phyloP scores from a whole-genome alignment of 2,113 vertebrate genomes.

The Oncorhynchus nerka region DNA sequence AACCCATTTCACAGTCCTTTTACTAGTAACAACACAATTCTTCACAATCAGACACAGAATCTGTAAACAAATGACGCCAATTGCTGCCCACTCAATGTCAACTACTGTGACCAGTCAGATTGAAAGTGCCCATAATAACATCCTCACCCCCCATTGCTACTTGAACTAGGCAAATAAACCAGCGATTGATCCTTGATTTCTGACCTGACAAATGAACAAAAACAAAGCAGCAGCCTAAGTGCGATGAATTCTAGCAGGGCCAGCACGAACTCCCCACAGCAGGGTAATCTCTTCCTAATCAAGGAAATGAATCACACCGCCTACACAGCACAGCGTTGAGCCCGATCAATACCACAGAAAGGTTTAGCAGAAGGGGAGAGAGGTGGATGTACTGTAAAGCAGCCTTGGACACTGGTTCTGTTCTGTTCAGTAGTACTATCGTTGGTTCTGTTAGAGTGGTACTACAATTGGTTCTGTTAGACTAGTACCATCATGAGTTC shows the following conservation, averaged over 20 bases:
- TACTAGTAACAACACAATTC: no score
- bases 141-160: conserved; percentile 29
- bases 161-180: conserved; percentile 50
- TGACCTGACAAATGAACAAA: conserved; percentile 54
- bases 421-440: no score
- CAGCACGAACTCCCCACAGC: not conserved
- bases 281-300: conserved; percentile 60
- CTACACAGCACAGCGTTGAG: conserved; percentile 41
- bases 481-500: no score
- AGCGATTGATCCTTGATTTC: conserved; percentile 46
- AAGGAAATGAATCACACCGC: conserved; percentile 60
- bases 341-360: conserved; percentile 45
- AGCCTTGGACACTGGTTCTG: not conserved
- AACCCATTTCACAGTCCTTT: no score
- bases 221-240: conserved; percentile 36
- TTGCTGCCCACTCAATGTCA: conserved; percentile 14
- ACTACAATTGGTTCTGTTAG: no score
- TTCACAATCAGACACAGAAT: not conserved
- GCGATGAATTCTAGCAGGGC: conserved; percentile 37
- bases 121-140: conserved; percentile 33
- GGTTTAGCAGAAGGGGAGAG: conserved; percentile 22
- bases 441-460: not conserved
- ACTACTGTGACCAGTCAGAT: not conserved
- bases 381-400: not conserved
- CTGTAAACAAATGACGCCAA: not conserved